phyloP scores from a whole-genome alignment of 2,113 vertebrate genomes.

The Coptodon rendalli region DNA sequence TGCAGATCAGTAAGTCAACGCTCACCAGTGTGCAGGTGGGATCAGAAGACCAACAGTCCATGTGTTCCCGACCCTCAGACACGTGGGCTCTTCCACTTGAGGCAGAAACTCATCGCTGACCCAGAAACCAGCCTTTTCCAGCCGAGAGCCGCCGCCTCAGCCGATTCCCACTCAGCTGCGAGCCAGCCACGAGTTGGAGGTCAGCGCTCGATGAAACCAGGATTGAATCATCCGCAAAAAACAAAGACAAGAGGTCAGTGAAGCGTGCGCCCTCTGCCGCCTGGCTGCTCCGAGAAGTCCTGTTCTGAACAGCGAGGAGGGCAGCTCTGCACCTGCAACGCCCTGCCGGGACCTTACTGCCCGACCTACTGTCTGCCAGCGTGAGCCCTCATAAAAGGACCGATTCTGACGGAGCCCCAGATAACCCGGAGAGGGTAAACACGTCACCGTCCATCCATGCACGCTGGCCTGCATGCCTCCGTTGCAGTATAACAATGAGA shows the following conservation, averaged over 20 bases:
- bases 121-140: neutral
- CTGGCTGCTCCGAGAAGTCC: neutral
- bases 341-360: neutral
- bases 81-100: neutral
- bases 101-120: neutral
- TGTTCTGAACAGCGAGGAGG: neutral
- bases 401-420: fast-evolving
- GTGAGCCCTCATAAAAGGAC: neutral
- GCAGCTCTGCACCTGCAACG: neutral
- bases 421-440: neutral
- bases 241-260: neutral
- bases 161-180: neutral
- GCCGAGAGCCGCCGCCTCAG: neutral
- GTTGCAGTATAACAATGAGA: neutral
- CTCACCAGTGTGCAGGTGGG: neutral
- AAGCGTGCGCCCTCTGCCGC: neutral
- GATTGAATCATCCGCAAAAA: neutral
- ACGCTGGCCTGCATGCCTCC: neutral
- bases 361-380: neutral
- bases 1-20: neutral
- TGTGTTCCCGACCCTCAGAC: neutral
- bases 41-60: neutral
- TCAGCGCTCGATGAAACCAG: neutral
- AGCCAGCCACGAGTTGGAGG: fast-evolving
- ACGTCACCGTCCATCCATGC: neutral